Evolutionary conservation across 2,888 invertebrate genomes (phyloP).

Genomic region (Lathronympha strigana): DNA sequence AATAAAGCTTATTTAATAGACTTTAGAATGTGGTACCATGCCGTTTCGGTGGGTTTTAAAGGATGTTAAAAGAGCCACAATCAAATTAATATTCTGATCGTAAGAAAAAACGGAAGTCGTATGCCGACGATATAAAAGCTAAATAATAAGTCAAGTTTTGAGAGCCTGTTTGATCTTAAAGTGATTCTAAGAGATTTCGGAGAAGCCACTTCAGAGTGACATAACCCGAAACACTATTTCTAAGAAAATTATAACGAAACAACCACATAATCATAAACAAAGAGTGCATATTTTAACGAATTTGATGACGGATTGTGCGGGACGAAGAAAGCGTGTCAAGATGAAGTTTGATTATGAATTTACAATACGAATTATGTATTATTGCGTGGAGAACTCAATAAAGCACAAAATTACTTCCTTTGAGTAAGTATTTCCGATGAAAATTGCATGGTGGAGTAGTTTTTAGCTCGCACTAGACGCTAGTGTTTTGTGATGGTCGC

Average conservation of each 20-base stretch:
- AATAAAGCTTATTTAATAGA: constrained; percentile 12
- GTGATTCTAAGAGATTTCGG: constrained; percentile 44
- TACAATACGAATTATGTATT: constrained; percentile 58
- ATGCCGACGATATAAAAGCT: constrained; percentile 53
- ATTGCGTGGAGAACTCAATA: constrained; percentile 72
- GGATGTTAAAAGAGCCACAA: constrained; percentile 44
- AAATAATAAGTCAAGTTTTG: constrained; percentile 50
- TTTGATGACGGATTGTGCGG: constrained; percentile 34
- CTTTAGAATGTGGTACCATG: constrained; percentile 13
- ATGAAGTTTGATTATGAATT: constrained; percentile 68
- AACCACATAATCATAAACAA: constrained; percentile 32
- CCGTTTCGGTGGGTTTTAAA: not conserved
- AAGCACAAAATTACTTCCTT: constrained; percentile 76
- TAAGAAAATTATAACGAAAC: constrained; percentile 24
- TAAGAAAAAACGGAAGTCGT: constrained; percentile 63
- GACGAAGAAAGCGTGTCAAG: constrained; percentile 72
- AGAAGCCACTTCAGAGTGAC: constrained; percentile 26
- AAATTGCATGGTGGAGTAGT: constrained; percentile 47
- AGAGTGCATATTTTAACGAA: constrained; percentile 37
- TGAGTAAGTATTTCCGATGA: constrained; percentile 56
- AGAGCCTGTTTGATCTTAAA: constrained; percentile 49
- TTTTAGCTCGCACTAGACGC: constrained; percentile 34
- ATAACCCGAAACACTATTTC: constrained; percentile 14
- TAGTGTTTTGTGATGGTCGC: constrained; percentile 39
- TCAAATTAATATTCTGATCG: constrained; percentile 65